phyloP scores from a whole-genome alignment of 2,797 vertebrate species.

The Paramormyrops hopkinsi region DNA sequence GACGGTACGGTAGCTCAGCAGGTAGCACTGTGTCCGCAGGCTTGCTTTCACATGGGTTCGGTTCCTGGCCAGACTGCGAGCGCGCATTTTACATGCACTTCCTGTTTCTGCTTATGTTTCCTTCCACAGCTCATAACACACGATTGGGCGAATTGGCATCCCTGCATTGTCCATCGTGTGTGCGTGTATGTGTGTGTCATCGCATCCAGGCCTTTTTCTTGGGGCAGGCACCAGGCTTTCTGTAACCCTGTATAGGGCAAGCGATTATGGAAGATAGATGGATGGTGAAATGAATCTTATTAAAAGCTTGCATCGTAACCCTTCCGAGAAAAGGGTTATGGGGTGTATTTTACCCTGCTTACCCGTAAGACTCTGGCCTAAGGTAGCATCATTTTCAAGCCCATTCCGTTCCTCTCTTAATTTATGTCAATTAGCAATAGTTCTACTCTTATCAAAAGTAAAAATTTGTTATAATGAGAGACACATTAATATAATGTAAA shows the following conservation, averaged over 20 bases:
- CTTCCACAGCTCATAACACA: background rate
- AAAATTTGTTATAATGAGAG: background rate
- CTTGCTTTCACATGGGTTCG: background rate
- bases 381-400: background rate
- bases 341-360: background rate
- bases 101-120: background rate
- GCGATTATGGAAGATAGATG: background rate
- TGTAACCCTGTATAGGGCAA: background rate
- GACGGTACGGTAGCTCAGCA: background rate
- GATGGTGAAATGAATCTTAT: background rate
- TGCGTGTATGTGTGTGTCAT: background rate
- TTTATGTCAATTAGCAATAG: background rate
- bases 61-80: background rate
- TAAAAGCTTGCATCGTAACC: background rate
- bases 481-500: background rate
- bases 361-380: background rate
- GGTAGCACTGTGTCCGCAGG: background rate
- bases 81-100: background rate
- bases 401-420: background rate
- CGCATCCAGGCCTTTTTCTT: background rate
- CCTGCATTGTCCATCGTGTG: background rate
- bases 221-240: background rate
- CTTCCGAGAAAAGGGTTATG: background rate
- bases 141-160: background rate
- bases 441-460: background rate